phyloP scores from a whole-genome alignment of 2,113 vertebrate genomes.

The Phoxinus phoxinus region DNA sequence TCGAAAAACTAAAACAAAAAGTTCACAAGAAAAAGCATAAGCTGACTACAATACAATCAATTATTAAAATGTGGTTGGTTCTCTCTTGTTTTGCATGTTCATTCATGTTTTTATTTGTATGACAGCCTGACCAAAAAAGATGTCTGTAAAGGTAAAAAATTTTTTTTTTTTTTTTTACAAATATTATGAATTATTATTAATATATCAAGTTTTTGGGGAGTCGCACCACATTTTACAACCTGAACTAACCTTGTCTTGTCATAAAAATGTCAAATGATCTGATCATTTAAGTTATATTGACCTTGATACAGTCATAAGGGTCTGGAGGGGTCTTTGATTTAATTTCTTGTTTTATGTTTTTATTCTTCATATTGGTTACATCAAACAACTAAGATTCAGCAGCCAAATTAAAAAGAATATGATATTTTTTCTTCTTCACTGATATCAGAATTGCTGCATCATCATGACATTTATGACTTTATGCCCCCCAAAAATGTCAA shows the following conservation, averaged over 20 bases:
- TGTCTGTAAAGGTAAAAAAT: no score
- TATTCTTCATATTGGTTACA: background rate
- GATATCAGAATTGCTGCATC: background rate
- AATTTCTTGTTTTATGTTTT: background rate
- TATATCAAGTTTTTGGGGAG: background rate
- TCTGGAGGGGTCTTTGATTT: background rate
- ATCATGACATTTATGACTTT: background rate
- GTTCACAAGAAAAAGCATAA: no score
- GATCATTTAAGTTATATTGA: background rate
- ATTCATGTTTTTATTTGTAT: no score
- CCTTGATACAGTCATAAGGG: constrained; percentile 16
- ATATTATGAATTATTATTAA: background rate
- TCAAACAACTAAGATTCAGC: background rate
- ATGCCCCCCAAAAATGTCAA: background rate
- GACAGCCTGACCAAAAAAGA: no score
- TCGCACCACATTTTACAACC: background rate
- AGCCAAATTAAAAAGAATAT: background rate
- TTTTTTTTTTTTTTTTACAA: no score
- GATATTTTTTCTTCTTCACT: background rate
- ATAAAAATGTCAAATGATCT: background rate
- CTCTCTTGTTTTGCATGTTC: no score
- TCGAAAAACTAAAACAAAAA: no score
- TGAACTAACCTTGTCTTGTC: background rate
- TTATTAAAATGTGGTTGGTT: no score
- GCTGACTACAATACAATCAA: no score